These are phyloP conservation scores for Pyrocephalus nanus DNA, from an alignment of 2,797 vertebrate genomes.

Conservation along the genomic window DNA sequence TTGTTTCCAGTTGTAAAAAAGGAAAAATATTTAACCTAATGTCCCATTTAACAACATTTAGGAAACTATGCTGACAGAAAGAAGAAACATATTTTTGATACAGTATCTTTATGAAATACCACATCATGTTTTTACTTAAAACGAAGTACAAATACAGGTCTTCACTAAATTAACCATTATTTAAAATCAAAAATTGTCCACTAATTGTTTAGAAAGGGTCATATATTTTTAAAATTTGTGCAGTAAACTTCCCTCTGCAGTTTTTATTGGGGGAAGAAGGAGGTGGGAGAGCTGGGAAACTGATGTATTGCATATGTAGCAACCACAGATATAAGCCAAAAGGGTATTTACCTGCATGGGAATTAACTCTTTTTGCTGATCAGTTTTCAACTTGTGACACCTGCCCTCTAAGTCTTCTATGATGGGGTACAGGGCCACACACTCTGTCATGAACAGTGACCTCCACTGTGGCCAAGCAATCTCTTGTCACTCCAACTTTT, in stretches of 20 bases:
- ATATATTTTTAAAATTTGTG: neutral
- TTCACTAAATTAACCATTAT: neutral
- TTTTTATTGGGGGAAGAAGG: neutral
- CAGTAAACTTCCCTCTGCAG: neutral
- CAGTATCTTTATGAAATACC: neutral
- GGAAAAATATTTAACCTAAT: neutral
- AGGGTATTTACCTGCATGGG: neutral
- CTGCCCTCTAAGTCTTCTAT: neutral
- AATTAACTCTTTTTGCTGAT: neutral
- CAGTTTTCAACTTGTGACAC: neutral
- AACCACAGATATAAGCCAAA: neutral
- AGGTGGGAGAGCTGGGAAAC: neutral
- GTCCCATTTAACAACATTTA: neutral
- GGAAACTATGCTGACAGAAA: neutral
- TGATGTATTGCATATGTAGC: neutral
- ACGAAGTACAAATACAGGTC: neutral
- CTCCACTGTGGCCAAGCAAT: rapidly evolving
- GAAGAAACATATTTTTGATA: too few species aligned
- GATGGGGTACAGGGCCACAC: neutral
- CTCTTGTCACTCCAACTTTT: neutral
- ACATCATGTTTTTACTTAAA: neutral
- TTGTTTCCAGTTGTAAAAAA: neutral
- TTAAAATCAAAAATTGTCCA: neutral
- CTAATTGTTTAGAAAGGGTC: neutral
- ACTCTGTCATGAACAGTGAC: neutral